Evolutionary conservation across 2,113 vertebrate species (phyloP), one percentile per base, ranked within the genome.

Genomic region (Takifugu bimaculatus): DNA sequence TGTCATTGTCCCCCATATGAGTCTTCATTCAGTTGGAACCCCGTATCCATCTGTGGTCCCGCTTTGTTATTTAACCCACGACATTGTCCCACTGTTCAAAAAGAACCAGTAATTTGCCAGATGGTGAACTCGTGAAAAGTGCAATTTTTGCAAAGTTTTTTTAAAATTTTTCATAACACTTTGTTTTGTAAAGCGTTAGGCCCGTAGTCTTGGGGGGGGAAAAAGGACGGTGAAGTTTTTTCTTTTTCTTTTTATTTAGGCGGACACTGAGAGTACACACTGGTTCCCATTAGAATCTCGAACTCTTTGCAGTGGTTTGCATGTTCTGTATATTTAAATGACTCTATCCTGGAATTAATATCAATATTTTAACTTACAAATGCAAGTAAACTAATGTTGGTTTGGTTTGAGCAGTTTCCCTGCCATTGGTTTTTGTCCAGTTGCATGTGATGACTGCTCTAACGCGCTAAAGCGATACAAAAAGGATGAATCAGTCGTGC

Each of bases 401-500:
- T 32, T 32, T 32, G 5, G 5, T 32, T 32, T 32, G 5, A 32
- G 4, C 29, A 32, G 7, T 32, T 32, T 32, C 7, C 4, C 5
- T 39, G 35, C 35, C 6, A 39, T 14, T 13, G 27, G n/a, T 45
- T 62, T 60, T 57, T 47, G 32, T 59, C 66, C 1, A 43, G 44
- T 13, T 50, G 32, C 25, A n/a, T 61, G 59, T 70, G 57, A 62
- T 20, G 7, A 15, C 48, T 63, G 11, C 1, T 6, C 57, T 61
- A 65, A 52, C 56, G n/a, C 13, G 32, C 14, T 63, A 26, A 45
- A 56, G n/a, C 6, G 14, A 50, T 27, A 26, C 57, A 13, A 68
- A 72, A 67, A 48, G 53, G 59, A 68, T 70, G 50, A 72, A 60
- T 72, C 61, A 47, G 48, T 32, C 27, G 14, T 60, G 63, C 6